Evolutionary conservation across 2,113 vertebrate genomes (phyloP), one percentile per base, ranked within the genome.

Genomic region (Camelus dromedarius): DNA sequence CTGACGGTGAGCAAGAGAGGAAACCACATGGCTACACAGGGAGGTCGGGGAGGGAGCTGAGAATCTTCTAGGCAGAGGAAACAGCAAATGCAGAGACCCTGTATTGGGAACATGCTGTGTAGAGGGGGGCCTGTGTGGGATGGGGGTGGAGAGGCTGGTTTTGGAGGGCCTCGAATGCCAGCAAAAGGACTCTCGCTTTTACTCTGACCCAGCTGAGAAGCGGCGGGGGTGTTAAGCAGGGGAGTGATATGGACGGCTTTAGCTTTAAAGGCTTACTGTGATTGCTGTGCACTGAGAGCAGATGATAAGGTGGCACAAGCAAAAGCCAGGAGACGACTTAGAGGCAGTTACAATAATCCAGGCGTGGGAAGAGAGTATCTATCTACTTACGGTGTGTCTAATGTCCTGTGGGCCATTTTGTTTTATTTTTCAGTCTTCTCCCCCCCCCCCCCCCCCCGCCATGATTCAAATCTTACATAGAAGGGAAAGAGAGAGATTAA

Each of bases 251-350:
- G 50, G 67, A 66, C n/a, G 64, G 15, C 66, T 62, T 93, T 91
- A 30, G 42, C 67, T 70, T 86, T 92, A n/a, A 48, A 91, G 93
- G 11, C 80, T 83, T 52, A 9, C 62, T 70, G 0, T 80, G 89
- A 58, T 52, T 30, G n/a, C 72, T 66, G 4, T 67, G 26, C 60
- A 19, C 9, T 75, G 64, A 89, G 54, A 83, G 32, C 6, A 84
- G 69, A 82, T 89, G 80, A 28, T 48, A 83, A 84, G 64, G 60
- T 81, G 62, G 6, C 35, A 62, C 90, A 54, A 76, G 88, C 84
- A 89, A 42, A 83, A 67, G 48, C 75, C 38, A 54, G 19, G 56
- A 76, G 42, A 46, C 62, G n/a, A 92, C 30, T 60, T 92, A 62
- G n/a, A 75, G 79, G 48, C 69, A 92, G 1, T 92, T 83, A 90